Conservation (phyloP, 2,113 vertebrate genomes). For the Illadopsis cleaveri region DNA sequence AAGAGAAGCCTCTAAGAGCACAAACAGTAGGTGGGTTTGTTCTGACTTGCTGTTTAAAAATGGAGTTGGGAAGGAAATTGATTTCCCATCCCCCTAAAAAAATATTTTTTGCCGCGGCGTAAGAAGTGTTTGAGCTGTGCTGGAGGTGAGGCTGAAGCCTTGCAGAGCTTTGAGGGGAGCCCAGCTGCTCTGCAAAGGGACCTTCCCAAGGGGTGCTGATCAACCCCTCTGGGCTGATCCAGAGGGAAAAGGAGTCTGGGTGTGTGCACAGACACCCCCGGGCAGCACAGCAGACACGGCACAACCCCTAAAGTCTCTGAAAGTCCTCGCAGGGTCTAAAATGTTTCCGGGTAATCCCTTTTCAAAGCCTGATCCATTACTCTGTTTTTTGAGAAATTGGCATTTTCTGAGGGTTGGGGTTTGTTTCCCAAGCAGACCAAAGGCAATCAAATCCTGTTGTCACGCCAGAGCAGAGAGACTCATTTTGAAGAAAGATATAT, state of each 20-base stretch:
- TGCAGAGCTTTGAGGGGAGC: background rate
- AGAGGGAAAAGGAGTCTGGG: background rate
- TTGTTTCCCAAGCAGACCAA: background rate
- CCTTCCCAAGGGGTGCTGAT: background rate
- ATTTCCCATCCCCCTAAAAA: background rate
- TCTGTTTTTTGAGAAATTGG: background rate
- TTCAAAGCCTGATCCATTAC: background rate
- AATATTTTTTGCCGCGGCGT: background rate
- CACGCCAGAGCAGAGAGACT: background rate
- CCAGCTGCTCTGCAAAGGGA: background rate
- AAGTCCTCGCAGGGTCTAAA: background rate
- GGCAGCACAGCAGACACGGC: background rate
- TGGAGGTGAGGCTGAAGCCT: background rate
- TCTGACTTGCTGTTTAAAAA: slow-evolving; percentile 32
- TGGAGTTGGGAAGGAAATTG: background rate
- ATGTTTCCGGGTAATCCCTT: background rate
- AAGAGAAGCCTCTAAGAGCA: background rate
- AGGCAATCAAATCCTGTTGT: slow-evolving; percentile 11
- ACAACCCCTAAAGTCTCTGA: background rate
- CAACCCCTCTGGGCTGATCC: background rate
- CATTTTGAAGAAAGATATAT: slow-evolving; percentile 19
- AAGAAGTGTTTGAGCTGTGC: background rate
- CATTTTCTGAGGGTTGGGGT: background rate
- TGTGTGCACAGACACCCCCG: background rate
- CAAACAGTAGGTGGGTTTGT: background rate